Evolutionary conservation across 2,797 vertebrate species (phyloP), one percentile per base, ranked within the genome.

Genomic region (Lemur catta): DNA sequence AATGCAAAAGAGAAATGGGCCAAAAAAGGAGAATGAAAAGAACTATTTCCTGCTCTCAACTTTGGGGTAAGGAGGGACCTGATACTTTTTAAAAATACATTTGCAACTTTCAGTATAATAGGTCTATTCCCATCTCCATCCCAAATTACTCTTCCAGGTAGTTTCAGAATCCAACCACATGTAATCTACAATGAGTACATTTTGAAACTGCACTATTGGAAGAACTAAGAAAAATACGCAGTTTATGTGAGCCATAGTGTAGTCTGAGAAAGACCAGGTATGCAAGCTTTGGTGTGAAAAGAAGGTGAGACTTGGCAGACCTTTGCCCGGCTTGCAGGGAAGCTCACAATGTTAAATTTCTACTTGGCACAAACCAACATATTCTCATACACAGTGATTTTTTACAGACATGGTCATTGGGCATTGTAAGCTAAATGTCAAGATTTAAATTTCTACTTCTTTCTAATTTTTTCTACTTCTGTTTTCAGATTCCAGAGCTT

Each of bases 161-260:
- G 28, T 35, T 97, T 90, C 0, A 0, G 84, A 59, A 71, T 59
- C 18, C 14, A 11, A n/a, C 8, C 72, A 26, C 22, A 90, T n/a
- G 5, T 86, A 43, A 75, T 61, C 0, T 0, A 74, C 6, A 15
- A 10, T 50, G 52, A 43, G 7, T 57, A 7, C 35, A 55, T 67
- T 43, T 95, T 88, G 13, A 84, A 93, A 52, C 14, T 81, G 55
- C 0, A 0, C 35, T 84, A 48, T 48, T 12, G 10, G 84, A 92
- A 96, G 75, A 48, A 35, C 7, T 86, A 90, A 84, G 89, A 59
- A 96, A 97, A 97, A 65, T 13, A 67, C 4, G 9, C 14, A 79
- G 59, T 0, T 0, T 87, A 91, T 94, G 81, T 67, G 74, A 89
- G 84, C 67, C 46, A 18, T 26, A 20, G 59, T 2, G 18, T 76